Evolutionary conservation across 2,797 vertebrate genomes (phyloP), one percentile per base, ranked within the genome.

Genomic region (Gymnopithys bicolor): DNA sequence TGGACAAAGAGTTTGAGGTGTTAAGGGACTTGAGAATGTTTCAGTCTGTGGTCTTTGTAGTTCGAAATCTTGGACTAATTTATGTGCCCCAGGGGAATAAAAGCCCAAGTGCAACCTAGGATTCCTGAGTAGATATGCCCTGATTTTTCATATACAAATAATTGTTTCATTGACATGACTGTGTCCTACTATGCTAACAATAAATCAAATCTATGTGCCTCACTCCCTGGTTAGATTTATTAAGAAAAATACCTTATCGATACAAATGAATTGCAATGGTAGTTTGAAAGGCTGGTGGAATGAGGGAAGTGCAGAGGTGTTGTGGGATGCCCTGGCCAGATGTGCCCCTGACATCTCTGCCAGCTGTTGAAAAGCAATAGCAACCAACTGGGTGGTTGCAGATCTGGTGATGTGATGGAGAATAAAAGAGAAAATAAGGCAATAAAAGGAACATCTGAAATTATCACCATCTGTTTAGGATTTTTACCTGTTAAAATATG

Each of bases 291-390:
- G 64, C 35, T 87, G n/a, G 15, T 77, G 84, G 52, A 91, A 76
- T 55, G 70, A 62, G 59, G 49, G 51, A 88, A 80, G 91, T 70
- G 69, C 77, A 79, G 60, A 95, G 75, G 60, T 87, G 67, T 77
- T 89, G 27, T 60, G 74, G 92, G 87, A 82, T 93, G 77, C 80
- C 83, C 59, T 90, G 87, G 74, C 93, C 77, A 94, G 59, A 46
- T 1, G 0, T 91, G 89, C 60, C 69, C 81, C 62, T 82, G 45
- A 69, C 7, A 13, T 84, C 51, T 83, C 82, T 93, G 80, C 87
- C 95, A 96, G 95, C 94, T 96, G 94, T 88, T 96, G 91, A 76
- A 90, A 92, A 84, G 82, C 69, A 77, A 60, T 60, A 94, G 39
- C 79, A 95, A 73, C 79, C 84, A 91, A 73, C 95, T 94, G 92